These are phyloP conservation scores for Calameuta pallipes DNA, from an alignment of 2,888 invertebrate species.

Conservation along the genomic window DNA sequence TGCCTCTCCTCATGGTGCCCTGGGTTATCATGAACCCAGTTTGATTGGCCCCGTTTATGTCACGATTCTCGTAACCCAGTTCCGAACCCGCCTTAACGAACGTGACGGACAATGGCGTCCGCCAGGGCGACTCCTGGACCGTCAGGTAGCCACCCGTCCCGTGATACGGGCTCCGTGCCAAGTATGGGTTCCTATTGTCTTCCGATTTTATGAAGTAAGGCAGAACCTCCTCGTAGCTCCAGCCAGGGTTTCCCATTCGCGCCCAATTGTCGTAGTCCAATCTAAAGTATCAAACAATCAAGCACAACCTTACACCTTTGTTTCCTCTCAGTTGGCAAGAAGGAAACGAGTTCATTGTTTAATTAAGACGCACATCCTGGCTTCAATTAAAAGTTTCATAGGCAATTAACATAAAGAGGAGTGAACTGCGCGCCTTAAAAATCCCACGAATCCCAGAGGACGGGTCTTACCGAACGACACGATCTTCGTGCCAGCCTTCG, in stretches of 20 bases:
- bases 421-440: neutral
- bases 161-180: conserved; percentile 81
- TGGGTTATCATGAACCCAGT: conserved; percentile 90
- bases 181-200: conserved; percentile 87
- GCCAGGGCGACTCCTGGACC: conserved; percentile 87
- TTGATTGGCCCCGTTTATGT: conserved; percentile 85
- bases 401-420: neutral
- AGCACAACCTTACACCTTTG: neutral
- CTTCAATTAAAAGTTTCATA: neutral
- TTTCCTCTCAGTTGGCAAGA: neutral
- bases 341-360: neutral
- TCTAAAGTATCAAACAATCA: conserved; percentile 32
- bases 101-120: conserved; percentile 83
- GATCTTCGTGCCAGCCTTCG: neutral
- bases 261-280: conserved; percentile 90
- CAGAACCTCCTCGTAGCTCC: conserved; percentile 85
- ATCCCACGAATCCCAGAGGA: neutral
- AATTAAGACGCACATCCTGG: too few relatives aligned
- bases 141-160: conserved; percentile 83
- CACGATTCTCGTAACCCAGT: conserved; percentile 83
- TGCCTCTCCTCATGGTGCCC: conserved; percentile 85
- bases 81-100: conserved; percentile 86
- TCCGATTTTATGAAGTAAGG: conserved; percentile 90
- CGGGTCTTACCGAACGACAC: neutral
- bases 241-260: conserved; percentile 83